Conservation (phyloP, 2,113 vertebrate species). For the Orcinus orca region DNA sequence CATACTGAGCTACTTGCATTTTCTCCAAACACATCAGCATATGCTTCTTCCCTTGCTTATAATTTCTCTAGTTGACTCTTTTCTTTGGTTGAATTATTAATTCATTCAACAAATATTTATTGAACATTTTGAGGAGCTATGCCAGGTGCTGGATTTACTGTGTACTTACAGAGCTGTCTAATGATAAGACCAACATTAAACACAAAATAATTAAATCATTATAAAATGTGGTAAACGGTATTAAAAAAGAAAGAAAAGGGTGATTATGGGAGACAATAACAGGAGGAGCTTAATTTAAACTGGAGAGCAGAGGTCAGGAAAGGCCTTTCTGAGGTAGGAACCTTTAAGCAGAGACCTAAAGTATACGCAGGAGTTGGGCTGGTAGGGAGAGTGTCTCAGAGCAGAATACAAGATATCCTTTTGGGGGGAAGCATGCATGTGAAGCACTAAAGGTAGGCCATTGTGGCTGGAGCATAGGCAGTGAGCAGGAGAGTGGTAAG, state of each 20-base stretch:
- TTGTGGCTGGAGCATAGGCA: neutral
- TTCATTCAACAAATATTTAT: constrained; percentile 2
- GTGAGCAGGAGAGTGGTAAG: neutral
- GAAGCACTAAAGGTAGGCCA: neutral
- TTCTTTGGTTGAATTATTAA: neutral
- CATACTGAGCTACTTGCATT: neutral
- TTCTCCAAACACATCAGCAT: neutral
- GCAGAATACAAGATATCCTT: neutral
- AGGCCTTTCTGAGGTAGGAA: neutral
- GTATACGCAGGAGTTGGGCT: neutral
- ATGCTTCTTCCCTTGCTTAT: neutral
- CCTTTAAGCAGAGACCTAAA: neutral
- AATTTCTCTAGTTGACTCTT: neutral
- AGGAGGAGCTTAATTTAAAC: neutral
- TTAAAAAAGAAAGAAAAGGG: neutral
- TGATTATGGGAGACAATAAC: neutral
- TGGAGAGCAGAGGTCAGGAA: neutral
- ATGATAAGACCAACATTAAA: neutral
- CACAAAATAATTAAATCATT: neutral
- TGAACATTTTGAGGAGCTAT: neutral
- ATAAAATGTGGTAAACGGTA: neutral
- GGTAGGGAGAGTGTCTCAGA: neutral
- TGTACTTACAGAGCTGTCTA: neutral
- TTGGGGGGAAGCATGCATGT: neutral
- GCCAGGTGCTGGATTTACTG: neutral